Evolutionary conservation across 2,113 vertebrate species (phyloP), one percentile per base, ranked within the genome.

Genomic region (Cathartes aura): DNA sequence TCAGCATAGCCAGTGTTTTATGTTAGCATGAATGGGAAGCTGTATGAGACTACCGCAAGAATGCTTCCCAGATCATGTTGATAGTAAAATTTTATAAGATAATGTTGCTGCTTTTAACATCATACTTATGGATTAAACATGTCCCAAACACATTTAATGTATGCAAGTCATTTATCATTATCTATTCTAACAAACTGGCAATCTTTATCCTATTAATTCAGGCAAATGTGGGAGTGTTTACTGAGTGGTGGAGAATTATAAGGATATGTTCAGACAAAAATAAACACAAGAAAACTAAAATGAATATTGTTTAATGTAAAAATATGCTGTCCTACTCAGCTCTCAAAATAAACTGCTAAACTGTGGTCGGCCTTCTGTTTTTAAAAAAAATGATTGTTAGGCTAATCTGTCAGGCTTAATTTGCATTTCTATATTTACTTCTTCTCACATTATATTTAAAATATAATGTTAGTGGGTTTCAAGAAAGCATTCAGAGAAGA

Each of bases 241-340:
- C 47, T 38, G 70, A 60, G 43, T 42, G 60, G 18, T 53, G 19
- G 32, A 75, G 73, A 79, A 66, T 74, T 90, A 48, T 8, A 87
- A 86, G 34, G 86, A 52, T 93, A 88, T 83, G 89, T 87, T 97
- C 95, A 98, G 96, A 94, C 87, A 97, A 96, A 97, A 95, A 97
- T 98, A 98, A 98, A 98, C 98, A 98, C 91, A 98, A 90, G 45
- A 78, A 87, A 82, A 91, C 72, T 80, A 96, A 97, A 97, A 96
- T 85, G 12, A 97, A 96, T 96, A 97, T 90, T 92, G 93, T 94
- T 98, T 92, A 91, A 89, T 91, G 64, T 75, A 95, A 87, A 97
- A 97, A 93, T 87, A 95, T 60, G 60, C 52, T 81, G 84, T 62
- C 83, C 96, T 79, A 91, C 83, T 67, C 74, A 94, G 82, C 56